Evolutionary conservation across 1,140 invertebrate species (phyloP).

Genomic region (Heliconius himera): DNA sequence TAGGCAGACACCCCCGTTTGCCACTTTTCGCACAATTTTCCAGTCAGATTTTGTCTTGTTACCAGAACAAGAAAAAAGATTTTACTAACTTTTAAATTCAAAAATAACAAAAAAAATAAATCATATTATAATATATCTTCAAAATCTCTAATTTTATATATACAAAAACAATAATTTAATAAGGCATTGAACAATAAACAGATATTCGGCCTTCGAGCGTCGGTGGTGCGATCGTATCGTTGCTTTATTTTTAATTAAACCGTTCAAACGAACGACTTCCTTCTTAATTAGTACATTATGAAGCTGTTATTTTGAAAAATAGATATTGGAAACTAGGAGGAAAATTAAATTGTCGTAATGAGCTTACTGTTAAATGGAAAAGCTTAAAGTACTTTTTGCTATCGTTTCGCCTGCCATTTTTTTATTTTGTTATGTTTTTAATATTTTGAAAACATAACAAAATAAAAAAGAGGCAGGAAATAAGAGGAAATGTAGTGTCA

Average conservation of each 20-base stretch:
- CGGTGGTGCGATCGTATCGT: neutral
- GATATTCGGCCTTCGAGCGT: slow-evolving; percentile 18
- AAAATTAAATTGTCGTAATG: slow-evolving; percentile 7
- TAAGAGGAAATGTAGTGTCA: too few relatives aligned
- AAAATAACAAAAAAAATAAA: too few relatives aligned
- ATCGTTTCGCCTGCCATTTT: neutral
- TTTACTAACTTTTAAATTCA: too few relatives aligned
- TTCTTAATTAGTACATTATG: slow-evolving; percentile 30
- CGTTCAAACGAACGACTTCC: slow-evolving; percentile 21
- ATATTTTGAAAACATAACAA: too few relatives aligned
- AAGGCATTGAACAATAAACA: slow-evolving; percentile 33
- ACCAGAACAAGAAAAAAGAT: too few relatives aligned
- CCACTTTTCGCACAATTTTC: too few relatives aligned
- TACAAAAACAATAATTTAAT: slow-evolving; percentile 38
- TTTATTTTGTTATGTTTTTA: neutral
- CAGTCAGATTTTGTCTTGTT: too few relatives aligned
- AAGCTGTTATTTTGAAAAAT: slow-evolving; percentile 20
- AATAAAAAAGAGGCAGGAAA: too few relatives aligned
- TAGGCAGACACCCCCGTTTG: too few relatives aligned
- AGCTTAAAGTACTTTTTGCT: neutral
- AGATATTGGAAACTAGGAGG: slow-evolving; percentile 18
- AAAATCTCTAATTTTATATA: slow-evolving; percentile 13
- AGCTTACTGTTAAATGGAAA: slow-evolving; percentile 8
- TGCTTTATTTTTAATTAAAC: slow-evolving; percentile 40
- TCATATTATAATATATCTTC: neutral